Evolutionary conservation across 1,140 invertebrate species (phyloP), one percentile per base, ranked within the genome.

Genomic region (Hypsibius dujardini): DNA sequence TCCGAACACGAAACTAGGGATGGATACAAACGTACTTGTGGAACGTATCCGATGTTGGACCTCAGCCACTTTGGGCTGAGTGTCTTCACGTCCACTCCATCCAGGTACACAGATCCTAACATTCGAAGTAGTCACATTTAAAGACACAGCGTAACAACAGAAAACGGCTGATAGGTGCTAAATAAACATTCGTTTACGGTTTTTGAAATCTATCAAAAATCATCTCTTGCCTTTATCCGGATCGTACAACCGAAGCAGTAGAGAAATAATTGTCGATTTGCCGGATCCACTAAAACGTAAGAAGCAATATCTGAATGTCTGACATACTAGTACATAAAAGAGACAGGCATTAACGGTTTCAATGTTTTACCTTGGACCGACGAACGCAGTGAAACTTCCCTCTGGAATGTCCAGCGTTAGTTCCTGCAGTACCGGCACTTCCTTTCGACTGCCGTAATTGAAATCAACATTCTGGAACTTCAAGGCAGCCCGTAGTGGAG

Each of bases 211-310:
- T n/a, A n/a, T n/a, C n/a, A n/a, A n/a, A n/a, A n/a, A n/a, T n/a
- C n/a, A n/a, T n/a, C n/a, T n/a, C n/a, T n/a, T n/a, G 50, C 50
- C 50, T 56, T 56, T n/a, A 56, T 56, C 50, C n/a, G 50, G 50
- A n/a, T 56, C 50, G 50, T 56, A 56, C 50, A 56, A n/a, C 7
- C 50, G 50, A 56, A 56, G 50, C 50, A 56, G 50, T 7, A 56
- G 50, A 7, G 50, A 56, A n/a, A 56, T 7, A n/a, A 56, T n/a
- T 56, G 50, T 56, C 50, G 50, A 56, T n/a, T 56, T 56, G 7
- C 50, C 50, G 7, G 50, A 56, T 7, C 50, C 50, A 56, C 50
- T 56, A n/a, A 56, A 56, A 56, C 7, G 50, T n/a, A n/a, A n/a
- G n/a, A n/a, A n/a, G n/a, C n/a, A n/a, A n/a, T n/a, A n/a, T n/a